Conservation (phyloP, 1,140 invertebrate species). For the Drosophila eugracilis region DNA sequence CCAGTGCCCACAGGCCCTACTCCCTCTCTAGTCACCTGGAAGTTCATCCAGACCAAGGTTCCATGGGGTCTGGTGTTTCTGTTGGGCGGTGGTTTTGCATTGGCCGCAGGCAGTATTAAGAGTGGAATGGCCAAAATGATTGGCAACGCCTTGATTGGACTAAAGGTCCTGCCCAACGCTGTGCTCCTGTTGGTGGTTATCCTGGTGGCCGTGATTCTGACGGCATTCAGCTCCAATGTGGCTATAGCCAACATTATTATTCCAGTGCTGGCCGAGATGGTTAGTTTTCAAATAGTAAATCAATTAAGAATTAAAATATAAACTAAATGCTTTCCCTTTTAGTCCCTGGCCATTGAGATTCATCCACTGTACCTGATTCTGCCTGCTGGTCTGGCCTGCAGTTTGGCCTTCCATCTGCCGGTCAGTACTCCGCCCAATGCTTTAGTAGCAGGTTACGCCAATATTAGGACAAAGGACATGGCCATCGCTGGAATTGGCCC, state of each 20-base stretch:
- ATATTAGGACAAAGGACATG: slow-evolving; percentile 92
- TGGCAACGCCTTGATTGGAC: slow-evolving; percentile 87
- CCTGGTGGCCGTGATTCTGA: slow-evolving; percentile 87
- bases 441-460: slow-evolving; percentile 93
- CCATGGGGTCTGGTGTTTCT: slow-evolving; percentile 92
- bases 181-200: slow-evolving; percentile 87
- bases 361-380: slow-evolving; percentile 96
- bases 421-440: slow-evolving; percentile 96
- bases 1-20: slow-evolving; percentile 87
- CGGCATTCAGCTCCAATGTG: slow-evolving; percentile 94
- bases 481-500: slow-evolving; percentile 91
- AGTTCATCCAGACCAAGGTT: slow-evolving; percentile 90
- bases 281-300: slow-evolving; percentile 16
- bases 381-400: slow-evolving; percentile 92
- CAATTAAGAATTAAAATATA: no score
- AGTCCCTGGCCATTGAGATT: slow-evolving; percentile 87
- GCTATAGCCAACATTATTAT: slow-evolving; percentile 93
- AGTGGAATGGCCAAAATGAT: slow-evolving; percentile 92
- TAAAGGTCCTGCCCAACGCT: slow-evolving; percentile 86
- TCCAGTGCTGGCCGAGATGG: slow-evolving; percentile 92
- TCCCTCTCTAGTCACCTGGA: slow-evolving; percentile 91
- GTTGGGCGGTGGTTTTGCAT: slow-evolving; percentile 93
- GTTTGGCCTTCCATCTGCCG: slow-evolving; percentile 90
- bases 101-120: slow-evolving; percentile 92
- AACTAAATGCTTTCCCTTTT: slow-evolving; percentile 58